A percentile compares a stretch with the other conserved stretches of the same genome.
Conservation (phyloP, 2,113 vertebrate genomes). For the Toxotes chatareus region DNA sequence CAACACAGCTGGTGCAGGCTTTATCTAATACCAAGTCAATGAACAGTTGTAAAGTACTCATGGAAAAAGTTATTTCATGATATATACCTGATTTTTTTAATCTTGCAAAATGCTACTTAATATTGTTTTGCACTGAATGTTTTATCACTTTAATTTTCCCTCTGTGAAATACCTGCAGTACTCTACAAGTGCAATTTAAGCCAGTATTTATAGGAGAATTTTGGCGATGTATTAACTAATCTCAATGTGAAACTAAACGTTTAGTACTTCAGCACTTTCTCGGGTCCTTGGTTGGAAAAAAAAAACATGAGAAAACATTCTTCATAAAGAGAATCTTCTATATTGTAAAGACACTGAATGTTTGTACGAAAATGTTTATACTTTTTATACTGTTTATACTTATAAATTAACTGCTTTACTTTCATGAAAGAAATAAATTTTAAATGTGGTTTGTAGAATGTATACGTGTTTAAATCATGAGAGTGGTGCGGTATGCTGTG, state of each 20-base stretch:
- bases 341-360: neutral
- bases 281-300: neutral
- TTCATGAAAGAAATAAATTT: neutral
- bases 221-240: neutral
- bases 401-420: neutral
- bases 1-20: neutral
- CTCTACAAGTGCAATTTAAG: neutral
- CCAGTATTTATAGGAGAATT: neutral
- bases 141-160: neutral
- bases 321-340: neutral
- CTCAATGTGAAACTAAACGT: neutral
- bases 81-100: neutral
- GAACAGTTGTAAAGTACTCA: neutral
- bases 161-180: neutral
- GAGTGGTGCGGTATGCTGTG: no score
- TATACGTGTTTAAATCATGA: neutral
- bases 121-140: neutral
- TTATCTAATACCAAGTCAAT: neutral
- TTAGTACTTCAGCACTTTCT: neutral
- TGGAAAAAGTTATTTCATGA: neutral
- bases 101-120: neutral
- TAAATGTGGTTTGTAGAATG: no score
- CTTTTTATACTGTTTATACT: constrained; percentile 14
- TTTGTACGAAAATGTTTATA: neutral
- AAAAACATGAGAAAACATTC: neutral